Conservation (phyloP, 1,140 invertebrate genomes). For the Brachionus rotundiformis region DNA sequence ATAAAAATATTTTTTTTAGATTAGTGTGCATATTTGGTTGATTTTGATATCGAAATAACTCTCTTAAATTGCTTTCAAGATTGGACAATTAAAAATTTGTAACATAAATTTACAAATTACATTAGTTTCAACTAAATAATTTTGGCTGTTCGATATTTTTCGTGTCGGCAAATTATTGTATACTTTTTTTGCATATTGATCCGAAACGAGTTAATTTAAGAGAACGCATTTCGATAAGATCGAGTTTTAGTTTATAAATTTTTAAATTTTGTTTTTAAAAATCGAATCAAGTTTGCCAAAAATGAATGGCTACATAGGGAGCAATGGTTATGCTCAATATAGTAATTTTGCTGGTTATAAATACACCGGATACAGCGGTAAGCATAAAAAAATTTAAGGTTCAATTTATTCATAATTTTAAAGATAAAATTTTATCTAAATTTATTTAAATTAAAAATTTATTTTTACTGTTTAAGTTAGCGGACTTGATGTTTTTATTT, state of each 20-base stretch:
- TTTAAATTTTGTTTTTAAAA: background rate
- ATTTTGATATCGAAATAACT: background rate
- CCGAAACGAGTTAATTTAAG: constrained; percentile 16
- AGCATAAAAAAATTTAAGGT: too few relatives aligned
- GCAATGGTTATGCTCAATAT: background rate
- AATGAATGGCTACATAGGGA: background rate
- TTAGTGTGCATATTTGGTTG: background rate
- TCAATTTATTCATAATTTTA: too few relatives aligned
- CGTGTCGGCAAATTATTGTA: background rate
- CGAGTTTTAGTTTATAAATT: background rate
- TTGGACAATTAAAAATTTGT: constrained; percentile 47
- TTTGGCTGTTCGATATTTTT: background rate
- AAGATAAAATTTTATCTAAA: too few relatives aligned
- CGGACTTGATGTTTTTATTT: constrained; percentile 26
- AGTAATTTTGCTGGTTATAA: constrained; percentile 2
- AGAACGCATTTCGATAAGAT: background rate
- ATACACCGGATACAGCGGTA: constrained; percentile 35
- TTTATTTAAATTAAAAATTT: too few relatives aligned
- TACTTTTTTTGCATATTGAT: background rate
- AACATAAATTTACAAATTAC: constrained; percentile 36
- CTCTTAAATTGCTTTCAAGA: constrained; percentile 16
- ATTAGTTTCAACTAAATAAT: constrained; percentile 16
- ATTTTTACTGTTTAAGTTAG: background rate
- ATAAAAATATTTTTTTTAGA: constrained; percentile 26
- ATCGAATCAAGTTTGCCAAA: background rate